Base-by-base conservation (phyloP, 92 coral and sea anemone genomes). In the Parazoanthus darwini region DNA sequence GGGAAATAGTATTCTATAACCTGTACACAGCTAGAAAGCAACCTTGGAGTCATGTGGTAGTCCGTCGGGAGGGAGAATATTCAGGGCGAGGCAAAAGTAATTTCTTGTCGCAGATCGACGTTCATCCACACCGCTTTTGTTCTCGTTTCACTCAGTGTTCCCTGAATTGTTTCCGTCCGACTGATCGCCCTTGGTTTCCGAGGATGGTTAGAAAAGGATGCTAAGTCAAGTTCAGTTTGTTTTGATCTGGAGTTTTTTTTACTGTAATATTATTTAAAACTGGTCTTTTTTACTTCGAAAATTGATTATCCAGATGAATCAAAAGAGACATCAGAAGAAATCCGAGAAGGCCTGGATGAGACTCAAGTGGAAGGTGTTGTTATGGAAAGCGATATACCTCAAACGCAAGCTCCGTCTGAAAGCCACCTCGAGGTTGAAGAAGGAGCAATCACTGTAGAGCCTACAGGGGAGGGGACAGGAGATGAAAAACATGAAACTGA, bases 321-420 rank as follows among this genome's bases (percentile, higher is more conserved):
- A 50, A 84, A 70, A 15, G 87, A 84, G 65, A 29, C 43, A 5
- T 20, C 87, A 39, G 87, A 84, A 20, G 79, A 68, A 29, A 71
- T 84, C 23, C 48, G 42, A 25, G 79, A 84, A 18, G 79, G 79
- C 36, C 67, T 70, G 46, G 87, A 71, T 20, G 87, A 72, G 48
- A 29, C 87, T 2, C 48, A 71, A n/a, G 48, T 84, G 13, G 78
- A 70, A 16, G 78, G 87, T 22, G 65, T 84, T 44, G 87, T 71
- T 68, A 71, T 84, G 87, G 87, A 84, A 42, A 66, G 67, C 2
- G 75, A 84, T 51, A 10, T 84, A 68, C 29, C 78, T n/a, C 79
- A 46, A 16, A 84, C 79, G 8, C 59, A 84, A 36, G 72, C 13
- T 23, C 68, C 79, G 14, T 36, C 79, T 14, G 79, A 71, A 71